Evolutionary conservation across 2,797 vertebrate genomes (phyloP).

Genomic region (Pachyuromys duprasi): DNA sequence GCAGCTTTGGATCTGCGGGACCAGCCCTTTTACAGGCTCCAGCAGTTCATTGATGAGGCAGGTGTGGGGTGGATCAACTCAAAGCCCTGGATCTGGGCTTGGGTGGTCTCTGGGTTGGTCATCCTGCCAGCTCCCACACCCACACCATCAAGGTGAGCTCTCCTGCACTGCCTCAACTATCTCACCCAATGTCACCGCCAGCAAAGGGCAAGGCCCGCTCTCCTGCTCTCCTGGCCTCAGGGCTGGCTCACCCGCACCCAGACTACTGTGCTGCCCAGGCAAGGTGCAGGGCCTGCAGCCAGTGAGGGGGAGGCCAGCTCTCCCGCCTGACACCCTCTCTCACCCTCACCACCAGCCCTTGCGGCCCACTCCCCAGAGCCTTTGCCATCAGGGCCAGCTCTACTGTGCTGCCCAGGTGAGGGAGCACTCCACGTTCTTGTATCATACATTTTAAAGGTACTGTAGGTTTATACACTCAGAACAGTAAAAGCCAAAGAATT

Average conservation of each 20-base stretch:
- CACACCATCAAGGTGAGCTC: not conserved
- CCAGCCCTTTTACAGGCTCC: not conserved
- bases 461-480: not conserved
- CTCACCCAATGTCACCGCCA: not conserved
- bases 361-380: not conserved
- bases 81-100: not conserved
- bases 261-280: not conserved
- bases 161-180: not conserved
- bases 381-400: not conserved
- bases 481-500: not conserved
- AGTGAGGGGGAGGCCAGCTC: no score
- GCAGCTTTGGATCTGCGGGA: not conserved
- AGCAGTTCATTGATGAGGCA: not conserved
- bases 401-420: not conserved
- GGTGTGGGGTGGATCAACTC: not conserved
- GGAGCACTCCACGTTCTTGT: not conserved
- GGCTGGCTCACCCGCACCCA: not conserved
- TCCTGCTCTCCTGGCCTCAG: not conserved
- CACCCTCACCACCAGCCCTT: not conserved
- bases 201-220: not conserved
- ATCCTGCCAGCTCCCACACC: not conserved
- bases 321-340: not conserved
- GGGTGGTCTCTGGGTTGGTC: no score
- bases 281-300: no score
- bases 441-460: not conserved